Evolutionary conservation across 2,888 invertebrate genomes (phyloP).

Genomic region (Rhamnusium bicolor): DNA sequence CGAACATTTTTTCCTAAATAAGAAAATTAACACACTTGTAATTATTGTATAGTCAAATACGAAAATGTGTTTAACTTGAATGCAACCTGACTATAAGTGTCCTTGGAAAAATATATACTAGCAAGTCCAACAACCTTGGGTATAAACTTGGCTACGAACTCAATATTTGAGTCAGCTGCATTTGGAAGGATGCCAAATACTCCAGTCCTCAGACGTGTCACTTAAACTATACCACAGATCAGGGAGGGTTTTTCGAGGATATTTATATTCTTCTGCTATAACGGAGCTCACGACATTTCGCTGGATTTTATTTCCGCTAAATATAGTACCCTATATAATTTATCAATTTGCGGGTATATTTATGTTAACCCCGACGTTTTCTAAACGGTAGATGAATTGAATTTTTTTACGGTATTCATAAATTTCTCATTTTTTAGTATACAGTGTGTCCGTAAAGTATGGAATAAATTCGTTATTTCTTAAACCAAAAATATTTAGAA

Average conservation of each 20-base stretch:
- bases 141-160: slow-evolving; percentile 29
- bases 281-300: not conserved
- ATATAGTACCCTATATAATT: slow-evolving; percentile 2
- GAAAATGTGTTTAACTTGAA: not conserved
- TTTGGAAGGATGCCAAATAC: slow-evolving; percentile 27
- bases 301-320: slow-evolving; percentile 9
- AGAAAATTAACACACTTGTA: too few relatives aligned
- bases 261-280: not conserved
- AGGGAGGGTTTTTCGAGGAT: slow-evolving; percentile 2
- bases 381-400: not conserved
- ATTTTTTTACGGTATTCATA: not conserved
- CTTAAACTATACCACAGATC: slow-evolving; percentile 16
- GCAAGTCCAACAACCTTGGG: slow-evolving; percentile 79
- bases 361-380: not conserved
- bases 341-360: not conserved
- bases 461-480: too few relatives aligned
- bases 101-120: slow-evolving; percentile 24
- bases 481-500: too few relatives aligned
- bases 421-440: too few relatives aligned
- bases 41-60: too few relatives aligned
- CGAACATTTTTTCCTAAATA: too few relatives aligned
- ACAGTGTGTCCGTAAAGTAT: too few relatives aligned
- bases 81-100: slow-evolving; percentile 16
- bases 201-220: slow-evolving; percentile 18
- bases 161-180: slow-evolving; percentile 25